A percentile compares a stretch with the other conserved stretches of the same genome.
Evolutionary conservation across 1,140 invertebrate species (phyloP).

Genomic region (Pygmarrhopalites habei): DNA sequence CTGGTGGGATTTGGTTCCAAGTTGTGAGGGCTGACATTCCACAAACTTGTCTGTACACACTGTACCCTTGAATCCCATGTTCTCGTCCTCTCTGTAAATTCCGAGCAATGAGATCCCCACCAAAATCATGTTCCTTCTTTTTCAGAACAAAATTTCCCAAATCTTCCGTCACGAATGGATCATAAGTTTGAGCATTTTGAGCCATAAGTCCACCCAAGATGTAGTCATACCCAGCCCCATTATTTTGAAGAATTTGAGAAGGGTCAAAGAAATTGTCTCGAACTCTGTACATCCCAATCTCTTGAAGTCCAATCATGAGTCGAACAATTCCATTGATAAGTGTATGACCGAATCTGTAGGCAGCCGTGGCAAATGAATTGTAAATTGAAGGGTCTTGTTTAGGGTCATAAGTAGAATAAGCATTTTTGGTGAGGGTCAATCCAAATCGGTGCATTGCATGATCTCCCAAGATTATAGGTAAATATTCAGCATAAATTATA

Average conservation of each 20-base stretch:
- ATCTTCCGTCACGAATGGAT: constrained; percentile 38
- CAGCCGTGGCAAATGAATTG: constrained; percentile 77
- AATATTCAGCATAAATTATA: constrained; percentile 45
- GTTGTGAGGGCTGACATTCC: constrained; percentile 49
- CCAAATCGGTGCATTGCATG: constrained; percentile 77
- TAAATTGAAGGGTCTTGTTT: constrained; percentile 78
- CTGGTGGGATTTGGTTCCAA: constrained; percentile 46
- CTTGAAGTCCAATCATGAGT: constrained; percentile 30
- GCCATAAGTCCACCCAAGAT: constrained; percentile 32
- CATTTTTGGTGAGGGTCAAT: constrained; percentile 54
- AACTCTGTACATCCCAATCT: constrained; percentile 44
- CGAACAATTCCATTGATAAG: constrained; percentile 36
- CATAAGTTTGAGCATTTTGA: constrained; percentile 36
- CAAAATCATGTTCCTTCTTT: constrained; percentile 33
- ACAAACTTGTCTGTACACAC: constrained; percentile 47
- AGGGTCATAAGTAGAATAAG: constrained; percentile 61
- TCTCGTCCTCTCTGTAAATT: constrained; percentile 45
- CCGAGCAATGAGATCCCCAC: constrained; percentile 36
- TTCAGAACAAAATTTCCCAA: constrained; percentile 32
- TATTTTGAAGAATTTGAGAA: constrained; percentile 41
- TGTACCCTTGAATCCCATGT: constrained; percentile 49
- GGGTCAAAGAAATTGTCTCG: constrained; percentile 55
- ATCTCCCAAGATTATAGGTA: constrained; percentile 43
- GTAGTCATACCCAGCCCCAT: constrained; percentile 30
- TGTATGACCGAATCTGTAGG: constrained; percentile 62